These are phyloP conservation scores for Sarcophaga carnaria DNA, from an alignment of 2,888 invertebrate genomes.

Conservation along the genomic window DNA sequence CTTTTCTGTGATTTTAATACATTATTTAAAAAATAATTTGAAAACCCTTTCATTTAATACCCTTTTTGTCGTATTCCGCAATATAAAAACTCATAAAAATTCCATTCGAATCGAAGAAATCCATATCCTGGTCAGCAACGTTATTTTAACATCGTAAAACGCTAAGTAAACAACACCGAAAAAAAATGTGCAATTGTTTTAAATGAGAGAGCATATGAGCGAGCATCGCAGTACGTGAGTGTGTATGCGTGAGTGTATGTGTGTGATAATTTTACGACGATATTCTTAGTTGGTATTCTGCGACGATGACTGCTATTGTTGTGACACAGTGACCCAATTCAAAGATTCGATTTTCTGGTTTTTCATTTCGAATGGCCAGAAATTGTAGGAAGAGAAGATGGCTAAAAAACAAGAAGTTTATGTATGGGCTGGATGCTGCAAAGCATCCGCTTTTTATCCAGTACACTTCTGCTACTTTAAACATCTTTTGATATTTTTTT, in stretches of 20 bases:
- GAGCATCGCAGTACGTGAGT: not conserved
- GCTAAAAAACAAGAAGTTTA: constrained; percentile 53
- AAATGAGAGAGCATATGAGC: not conserved
- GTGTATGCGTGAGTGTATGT: constrained; percentile 15
- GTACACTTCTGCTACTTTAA: too few relatives aligned
- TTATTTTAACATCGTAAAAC: too few relatives aligned
- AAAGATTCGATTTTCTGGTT: constrained; percentile 79
- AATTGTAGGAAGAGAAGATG: constrained; percentile 73
- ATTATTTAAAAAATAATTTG: too few relatives aligned
- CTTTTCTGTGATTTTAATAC: too few relatives aligned
- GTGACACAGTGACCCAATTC: constrained; percentile 79
- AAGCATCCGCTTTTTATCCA: not conserved
- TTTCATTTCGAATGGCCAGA: constrained; percentile 70
- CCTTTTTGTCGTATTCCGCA: too few relatives aligned
- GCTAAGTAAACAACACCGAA: not conserved
- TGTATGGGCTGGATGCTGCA: constrained; percentile 29
- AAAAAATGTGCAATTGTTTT: constrained; percentile 3
- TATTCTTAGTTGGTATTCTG: constrained; percentile 26
- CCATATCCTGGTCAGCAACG: too few relatives aligned
- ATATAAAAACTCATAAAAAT: too few relatives aligned
- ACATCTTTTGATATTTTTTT: too few relatives aligned
- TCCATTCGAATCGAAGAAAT: too few relatives aligned
- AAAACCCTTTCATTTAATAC: too few relatives aligned
- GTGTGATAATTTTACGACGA: constrained; percentile 13
- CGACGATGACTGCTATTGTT: constrained; percentile 69